Evolutionary conservation across 2,113 vertebrate species (phyloP).

Genomic region (Myrmecophaga tridactyla): DNA sequence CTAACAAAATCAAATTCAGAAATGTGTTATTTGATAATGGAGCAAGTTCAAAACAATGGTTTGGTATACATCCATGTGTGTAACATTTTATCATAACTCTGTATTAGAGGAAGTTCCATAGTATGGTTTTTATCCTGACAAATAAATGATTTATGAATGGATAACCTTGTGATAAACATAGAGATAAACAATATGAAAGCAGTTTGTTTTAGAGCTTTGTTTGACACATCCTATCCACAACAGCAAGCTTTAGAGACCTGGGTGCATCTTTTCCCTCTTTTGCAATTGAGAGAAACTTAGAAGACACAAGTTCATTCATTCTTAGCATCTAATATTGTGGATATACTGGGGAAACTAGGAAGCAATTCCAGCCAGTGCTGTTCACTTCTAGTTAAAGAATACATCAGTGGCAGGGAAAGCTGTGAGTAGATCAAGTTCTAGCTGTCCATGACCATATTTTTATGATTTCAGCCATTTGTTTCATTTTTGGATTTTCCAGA

Average conservation of each 20-base stretch:
- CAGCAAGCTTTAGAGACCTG: background rate
- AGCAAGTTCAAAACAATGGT: background rate
- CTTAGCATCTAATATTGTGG: background rate
- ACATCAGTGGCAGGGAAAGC: background rate
- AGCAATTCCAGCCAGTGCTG: background rate
- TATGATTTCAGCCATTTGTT: constrained; percentile 31
- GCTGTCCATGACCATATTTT: background rate
- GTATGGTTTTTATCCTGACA: constrained; percentile 16
- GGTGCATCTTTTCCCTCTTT: constrained; percentile 31
- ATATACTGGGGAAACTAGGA: background rate
- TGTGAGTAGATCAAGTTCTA: background rate
- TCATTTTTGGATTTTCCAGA: background rate
- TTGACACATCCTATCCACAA: constrained; percentile 55
- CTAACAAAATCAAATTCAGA: constrained; percentile 5
- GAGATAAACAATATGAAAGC: constrained; percentile 26
- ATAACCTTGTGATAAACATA: background rate
- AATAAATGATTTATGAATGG: background rate
- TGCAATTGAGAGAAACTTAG: constrained; percentile 43
- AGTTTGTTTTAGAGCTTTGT: constrained; percentile 44
- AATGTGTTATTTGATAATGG: background rate
- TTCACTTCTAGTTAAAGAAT: constrained; percentile 42
- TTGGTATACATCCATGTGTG: background rate
- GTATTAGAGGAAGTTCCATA: background rate
- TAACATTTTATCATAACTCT: constrained; percentile 46
- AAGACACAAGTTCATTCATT: background rate